phyloP scores from a whole-genome alignment of 2,888 invertebrate genomes.

The Stegana nigrithorax region DNA sequence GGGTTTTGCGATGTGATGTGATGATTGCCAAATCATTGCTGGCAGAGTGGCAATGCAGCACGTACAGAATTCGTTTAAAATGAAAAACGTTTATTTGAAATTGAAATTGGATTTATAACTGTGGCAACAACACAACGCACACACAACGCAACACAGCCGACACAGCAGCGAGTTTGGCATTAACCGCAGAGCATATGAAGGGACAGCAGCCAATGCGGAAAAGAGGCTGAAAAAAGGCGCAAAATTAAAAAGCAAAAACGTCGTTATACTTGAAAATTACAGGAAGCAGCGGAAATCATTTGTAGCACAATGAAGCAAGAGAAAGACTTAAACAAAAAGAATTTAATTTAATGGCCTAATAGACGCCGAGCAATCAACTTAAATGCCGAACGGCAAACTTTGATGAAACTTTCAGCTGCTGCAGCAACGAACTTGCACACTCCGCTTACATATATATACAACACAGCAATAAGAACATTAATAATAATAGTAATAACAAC shows the following conservation, averaged over 20 bases:
- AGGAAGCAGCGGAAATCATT: slow-evolving; percentile 22
- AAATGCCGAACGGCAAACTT: slow-evolving; percentile 7
- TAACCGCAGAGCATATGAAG: slow-evolving; percentile 59
- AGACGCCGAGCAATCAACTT: slow-evolving; percentile 17
- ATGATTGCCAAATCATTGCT: slow-evolving; percentile 20
- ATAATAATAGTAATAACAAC: too few relatives aligned
- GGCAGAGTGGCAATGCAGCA: slow-evolving; percentile 43
- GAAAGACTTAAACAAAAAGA: slow-evolving; percentile 19
- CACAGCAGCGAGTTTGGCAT: too few relatives aligned
- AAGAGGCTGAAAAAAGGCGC: too few relatives aligned
- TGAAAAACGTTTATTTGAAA: slow-evolving; percentile 63
- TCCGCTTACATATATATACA: background rate
- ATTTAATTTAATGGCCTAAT: slow-evolving; percentile 23
- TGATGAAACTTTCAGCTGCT: background rate
- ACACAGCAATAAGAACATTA: too few relatives aligned
- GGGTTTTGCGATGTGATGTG: background rate
- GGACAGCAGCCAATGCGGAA: too few relatives aligned
- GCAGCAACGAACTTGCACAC: background rate
- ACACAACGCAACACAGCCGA: slow-evolving; percentile 35
- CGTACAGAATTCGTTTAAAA: slow-evolving; percentile 54
- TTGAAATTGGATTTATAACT: slow-evolving; percentile 62
- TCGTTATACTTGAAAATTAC: slow-evolving; percentile 32
- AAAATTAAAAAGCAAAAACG: too few relatives aligned
- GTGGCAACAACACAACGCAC: slow-evolving; percentile 28
- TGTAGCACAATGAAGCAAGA: slow-evolving; percentile 42